Base-by-base conservation (phyloP, 2,888 invertebrate species). In the Eueremaeus valkanovi region DNA sequence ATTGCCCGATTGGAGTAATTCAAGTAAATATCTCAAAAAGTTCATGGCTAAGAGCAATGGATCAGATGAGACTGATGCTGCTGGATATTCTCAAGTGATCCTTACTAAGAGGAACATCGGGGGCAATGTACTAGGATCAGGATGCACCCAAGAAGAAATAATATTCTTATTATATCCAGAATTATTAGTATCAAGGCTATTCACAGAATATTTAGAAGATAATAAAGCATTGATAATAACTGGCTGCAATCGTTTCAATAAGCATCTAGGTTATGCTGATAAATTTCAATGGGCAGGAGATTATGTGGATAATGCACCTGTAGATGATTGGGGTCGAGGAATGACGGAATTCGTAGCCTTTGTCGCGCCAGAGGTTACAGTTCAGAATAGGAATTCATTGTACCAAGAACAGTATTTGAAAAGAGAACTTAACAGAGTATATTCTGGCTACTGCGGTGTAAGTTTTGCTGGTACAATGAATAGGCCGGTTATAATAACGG, bases 111-210 rank as follows among this genome's bases (percentile, higher is more conserved):
- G 90, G 79, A 91, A 85, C 82, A 85, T 97, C 8, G 98, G 98
- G 0, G 97, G 97, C 1, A 97, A 97, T 0, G 95, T 97, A 0
- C 84, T 98, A 24, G 88, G 90, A 0, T 85, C 87, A 77, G 98
- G 98, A 0, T 92, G 92, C 82, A 97, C 98, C 0, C 97, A 98
- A 84, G 98, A 99, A 84, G 98, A 99, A 85, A 98, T 99, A 79
- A 87, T 95, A 72, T 98, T 97, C 83, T 88, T 93, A n/a, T 92
- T 95, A 79, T 95, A 93, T 82, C 98, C 98, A 0, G 98, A 98
- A 84, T 85, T 97, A 81, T 86, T 99, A 78, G 85, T 93, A 8
- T 89, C 93, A 1, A 88, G 94, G 85, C 86, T 98, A 8, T 91
- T 98, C 80, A 91, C 92, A 0, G 94, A 94, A 83, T 87, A 86